phyloP scores from a whole-genome alignment of 2,113 vertebrate genomes.

The Toxotes chatareus region DNA sequence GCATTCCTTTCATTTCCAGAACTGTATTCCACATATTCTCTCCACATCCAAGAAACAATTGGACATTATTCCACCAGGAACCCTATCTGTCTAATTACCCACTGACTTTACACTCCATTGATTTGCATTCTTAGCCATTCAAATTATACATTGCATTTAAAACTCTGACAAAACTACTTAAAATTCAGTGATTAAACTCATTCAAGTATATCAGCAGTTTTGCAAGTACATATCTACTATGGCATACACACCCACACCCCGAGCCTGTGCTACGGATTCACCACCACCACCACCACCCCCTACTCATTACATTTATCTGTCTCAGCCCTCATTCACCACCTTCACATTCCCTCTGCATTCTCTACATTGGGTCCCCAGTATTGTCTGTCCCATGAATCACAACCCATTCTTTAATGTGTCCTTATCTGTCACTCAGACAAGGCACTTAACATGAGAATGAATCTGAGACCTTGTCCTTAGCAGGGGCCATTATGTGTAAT shows the following conservation, averaged over 20 bases:
- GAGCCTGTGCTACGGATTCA: constrained; percentile 25
- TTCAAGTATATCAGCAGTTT: constrained; percentile 88
- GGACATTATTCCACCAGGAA: constrained; percentile 83
- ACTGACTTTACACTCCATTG: constrained; percentile 88
- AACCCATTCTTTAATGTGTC: constrained; percentile 56
- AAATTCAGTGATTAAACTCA: constrained; percentile 91
- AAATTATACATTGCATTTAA: constrained; percentile 95
- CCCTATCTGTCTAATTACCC: constrained; percentile 87
- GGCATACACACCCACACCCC: constrained; percentile 82
- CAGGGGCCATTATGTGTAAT: constrained; percentile 62
- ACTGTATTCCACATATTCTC: constrained; percentile 41
- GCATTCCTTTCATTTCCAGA: constrained; percentile 3
- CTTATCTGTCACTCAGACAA: constrained; percentile 68
- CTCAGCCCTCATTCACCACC: constrained; percentile 17
- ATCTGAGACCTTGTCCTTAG: constrained; percentile 67
- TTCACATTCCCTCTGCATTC: background rate
- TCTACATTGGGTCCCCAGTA: constrained; percentile 7
- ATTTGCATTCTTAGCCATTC: constrained; percentile 91
- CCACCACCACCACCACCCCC: constrained; percentile 2
- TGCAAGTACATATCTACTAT: constrained; percentile 76
- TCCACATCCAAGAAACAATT: constrained; percentile 72
- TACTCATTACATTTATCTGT: constrained; percentile 48
- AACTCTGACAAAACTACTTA: constrained; percentile 90
- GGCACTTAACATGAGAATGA: constrained; percentile 65
- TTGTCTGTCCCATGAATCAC: constrained; percentile 59